phyloP scores from a whole-genome alignment of 2,797 vertebrate species.

The Xiphorhynchus erythropygius region DNA sequence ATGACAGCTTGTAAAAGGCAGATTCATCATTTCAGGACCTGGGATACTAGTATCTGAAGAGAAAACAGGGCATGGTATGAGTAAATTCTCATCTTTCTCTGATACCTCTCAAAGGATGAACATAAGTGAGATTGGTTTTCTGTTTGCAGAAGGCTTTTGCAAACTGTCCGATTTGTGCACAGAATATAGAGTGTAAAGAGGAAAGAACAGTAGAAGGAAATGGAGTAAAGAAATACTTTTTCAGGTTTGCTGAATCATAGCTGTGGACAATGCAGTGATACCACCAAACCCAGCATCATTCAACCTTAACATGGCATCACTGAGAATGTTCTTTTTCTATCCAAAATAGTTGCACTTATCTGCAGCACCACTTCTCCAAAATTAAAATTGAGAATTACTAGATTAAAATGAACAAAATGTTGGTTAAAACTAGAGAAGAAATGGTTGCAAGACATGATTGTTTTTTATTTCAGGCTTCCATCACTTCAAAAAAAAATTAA shows the following conservation, averaged over 20 bases:
- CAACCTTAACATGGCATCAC: slow-evolving; percentile 14
- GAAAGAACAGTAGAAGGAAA: slow-evolving; percentile 61
- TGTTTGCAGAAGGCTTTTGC: slow-evolving; percentile 62
- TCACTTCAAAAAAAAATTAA: neutral
- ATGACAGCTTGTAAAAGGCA: slow-evolving; percentile 40
- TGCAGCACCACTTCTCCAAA: neutral
- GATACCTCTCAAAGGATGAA: neutral
- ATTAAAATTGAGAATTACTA: neutral
- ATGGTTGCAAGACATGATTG: neutral
- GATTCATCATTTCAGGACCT: slow-evolving; percentile 41
- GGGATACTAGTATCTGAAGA: neutral
- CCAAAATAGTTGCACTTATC: slow-evolving; percentile 38
- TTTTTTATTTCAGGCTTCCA: neutral
- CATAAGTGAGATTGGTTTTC: slow-evolving; percentile 37
- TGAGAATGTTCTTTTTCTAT: slow-evolving; percentile 29
- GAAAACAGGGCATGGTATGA: neutral
- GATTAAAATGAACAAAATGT: neutral
- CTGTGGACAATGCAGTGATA: slow-evolving; percentile 51
- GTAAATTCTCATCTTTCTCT: slow-evolving; percentile 2
- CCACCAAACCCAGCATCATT: slow-evolving; percentile 44
- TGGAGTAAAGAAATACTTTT: slow-evolving; percentile 65
- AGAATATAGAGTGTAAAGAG: slow-evolving; percentile 22
- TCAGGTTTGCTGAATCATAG: slow-evolving; percentile 73
- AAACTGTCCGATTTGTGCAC: slow-evolving; percentile 46
- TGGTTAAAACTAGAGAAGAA: neutral